Evolutionary conservation across 2,113 vertebrate species (phyloP).

Genomic region (Dissostichus mawsoni): DNA sequence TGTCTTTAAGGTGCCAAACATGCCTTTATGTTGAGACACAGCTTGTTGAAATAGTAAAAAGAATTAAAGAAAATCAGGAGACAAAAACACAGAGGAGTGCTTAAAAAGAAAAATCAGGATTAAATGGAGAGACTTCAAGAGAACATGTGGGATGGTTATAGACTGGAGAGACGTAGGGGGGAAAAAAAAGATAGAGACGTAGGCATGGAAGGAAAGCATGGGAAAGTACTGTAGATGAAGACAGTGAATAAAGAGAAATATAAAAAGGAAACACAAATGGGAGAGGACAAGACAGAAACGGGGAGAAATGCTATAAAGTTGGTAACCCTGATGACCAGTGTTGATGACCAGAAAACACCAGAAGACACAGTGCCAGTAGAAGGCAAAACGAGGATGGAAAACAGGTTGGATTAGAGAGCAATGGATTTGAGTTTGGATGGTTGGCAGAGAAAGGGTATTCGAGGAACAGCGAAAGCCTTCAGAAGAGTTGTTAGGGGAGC

Average conservation of each 20-base stretch:
- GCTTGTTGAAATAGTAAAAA: conserved; percentile 19
- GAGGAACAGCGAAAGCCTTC: conserved; percentile 36
- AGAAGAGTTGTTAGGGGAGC: conserved; percentile 37
- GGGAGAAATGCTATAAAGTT: background rate
- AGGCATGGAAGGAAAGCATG: background rate
- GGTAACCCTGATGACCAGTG: conserved; percentile 1
- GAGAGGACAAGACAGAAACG: background rate
- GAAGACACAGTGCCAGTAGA: background rate
- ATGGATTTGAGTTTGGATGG: conserved; percentile 13
- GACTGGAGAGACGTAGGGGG: background rate
- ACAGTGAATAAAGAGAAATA: background rate
- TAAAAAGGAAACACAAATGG: background rate
- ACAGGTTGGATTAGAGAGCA: conserved; percentile 18
- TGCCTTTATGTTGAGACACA: background rate
- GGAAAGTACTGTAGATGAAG: background rate
- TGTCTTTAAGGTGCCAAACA: conserved; percentile 19
- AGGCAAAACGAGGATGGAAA: background rate
- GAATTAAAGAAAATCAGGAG: conserved; percentile 33
- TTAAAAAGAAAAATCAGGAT: conserved; percentile 56
- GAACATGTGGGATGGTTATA: conserved; percentile 2
- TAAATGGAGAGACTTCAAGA: conserved; percentile 25
- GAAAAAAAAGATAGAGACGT: background rate
- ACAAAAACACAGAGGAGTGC: conserved; percentile 26
- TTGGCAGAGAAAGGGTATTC: conserved; percentile 25
- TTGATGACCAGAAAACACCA: background rate